Conservation (phyloP, 2,113 vertebrate genomes). For the Arothron firmamentum region DNA sequence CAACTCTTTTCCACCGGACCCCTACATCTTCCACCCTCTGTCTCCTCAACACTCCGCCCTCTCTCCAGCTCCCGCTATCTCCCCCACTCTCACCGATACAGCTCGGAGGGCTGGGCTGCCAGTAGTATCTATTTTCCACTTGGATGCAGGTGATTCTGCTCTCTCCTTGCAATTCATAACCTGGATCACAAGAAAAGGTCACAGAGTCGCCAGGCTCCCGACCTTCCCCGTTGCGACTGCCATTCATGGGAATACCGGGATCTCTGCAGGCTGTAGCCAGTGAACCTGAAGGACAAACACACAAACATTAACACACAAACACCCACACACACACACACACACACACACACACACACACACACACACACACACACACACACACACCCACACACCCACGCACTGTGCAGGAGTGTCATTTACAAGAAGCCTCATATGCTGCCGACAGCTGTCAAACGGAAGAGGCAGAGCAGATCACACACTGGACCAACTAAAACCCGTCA, state of each 20-base stretch:
- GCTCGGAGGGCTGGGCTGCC: conserved; percentile 95
- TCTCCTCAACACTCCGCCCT: conserved; percentile 14
- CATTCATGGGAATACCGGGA: conserved; percentile 96
- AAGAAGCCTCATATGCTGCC: too few relatives aligned
- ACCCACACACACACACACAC: too few relatives aligned
- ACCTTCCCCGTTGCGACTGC: conserved; percentile 93
- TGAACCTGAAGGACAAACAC: conserved; percentile 77
- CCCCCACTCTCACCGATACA: conserved; percentile 87
- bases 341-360: conserved; percentile 4
- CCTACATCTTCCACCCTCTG: conserved; percentile 8
- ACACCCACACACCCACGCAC: neutral
- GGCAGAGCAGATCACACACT: neutral
- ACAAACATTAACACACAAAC: conserved; percentile 17
- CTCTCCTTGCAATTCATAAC: conserved; percentile 95
- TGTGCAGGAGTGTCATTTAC: neutral
- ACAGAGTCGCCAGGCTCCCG: conserved; percentile 93
- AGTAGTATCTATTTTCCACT: conserved; percentile 99
- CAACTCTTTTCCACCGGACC: conserved; percentile 32
- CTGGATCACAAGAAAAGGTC: conserved; percentile 93
- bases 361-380: conserved; percentile 1
- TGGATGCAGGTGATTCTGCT: conserved; percentile 98
- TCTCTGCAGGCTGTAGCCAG: conserved; percentile 88
- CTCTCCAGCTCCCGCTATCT: conserved; percentile 16
- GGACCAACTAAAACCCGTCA: too few relatives aligned
- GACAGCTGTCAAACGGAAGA: neutral